These are phyloP conservation scores for Apeltes quadracus DNA, from an alignment of 2,113 vertebrate genomes.

Conservation along the genomic window DNA sequence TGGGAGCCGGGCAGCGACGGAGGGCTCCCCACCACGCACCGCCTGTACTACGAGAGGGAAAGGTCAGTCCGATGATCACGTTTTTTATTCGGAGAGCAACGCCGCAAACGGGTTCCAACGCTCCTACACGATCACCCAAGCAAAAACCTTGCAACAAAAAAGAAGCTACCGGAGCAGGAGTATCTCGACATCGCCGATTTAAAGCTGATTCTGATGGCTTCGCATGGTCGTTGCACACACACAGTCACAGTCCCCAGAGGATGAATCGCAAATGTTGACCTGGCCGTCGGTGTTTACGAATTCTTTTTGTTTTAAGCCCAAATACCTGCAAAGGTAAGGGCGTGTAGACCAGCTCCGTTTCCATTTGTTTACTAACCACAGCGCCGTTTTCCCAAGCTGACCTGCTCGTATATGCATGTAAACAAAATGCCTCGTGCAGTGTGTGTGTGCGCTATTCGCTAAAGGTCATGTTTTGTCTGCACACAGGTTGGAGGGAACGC, in stretches of 20 bases:
- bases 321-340: background rate
- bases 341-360: background rate
- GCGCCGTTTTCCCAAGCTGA: background rate
- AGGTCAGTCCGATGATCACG: slow-evolving; percentile 69
- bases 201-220: too few species aligned
- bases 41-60: slow-evolving; percentile 85
- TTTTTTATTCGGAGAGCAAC: too few species aligned
- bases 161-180: too few species aligned
- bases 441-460: slow-evolving; percentile 3
- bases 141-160: too few species aligned
- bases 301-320: background rate
- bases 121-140: too few species aligned
- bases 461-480: slow-evolving; percentile 31
- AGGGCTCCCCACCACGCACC: slow-evolving; percentile 85
- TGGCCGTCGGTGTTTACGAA: background rate
- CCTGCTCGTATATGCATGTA: background rate
- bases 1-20: slow-evolving; percentile 89
- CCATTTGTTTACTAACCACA: slow-evolving; percentile 10
- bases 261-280: background rate
- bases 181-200: too few species aligned
- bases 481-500: slow-evolving; percentile 59
- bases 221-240: background rate
- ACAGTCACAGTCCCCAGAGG: background rate
- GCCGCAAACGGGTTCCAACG: too few species aligned
- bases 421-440: background rate